Conservation (phyloP, 2,797 vertebrate genomes). For the Lepidocolaptes lacrymiger region DNA sequence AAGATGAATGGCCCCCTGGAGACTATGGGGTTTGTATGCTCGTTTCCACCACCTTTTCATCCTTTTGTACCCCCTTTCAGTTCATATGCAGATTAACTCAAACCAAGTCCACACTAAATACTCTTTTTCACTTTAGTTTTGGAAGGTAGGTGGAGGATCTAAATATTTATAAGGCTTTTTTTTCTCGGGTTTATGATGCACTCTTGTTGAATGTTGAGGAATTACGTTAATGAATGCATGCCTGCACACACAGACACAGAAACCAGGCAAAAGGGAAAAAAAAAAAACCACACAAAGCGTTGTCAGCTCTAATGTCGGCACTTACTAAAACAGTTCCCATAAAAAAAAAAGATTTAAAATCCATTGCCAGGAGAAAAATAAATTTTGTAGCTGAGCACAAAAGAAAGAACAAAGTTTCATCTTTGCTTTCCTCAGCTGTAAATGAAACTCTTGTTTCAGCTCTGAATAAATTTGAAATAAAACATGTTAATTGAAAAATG, state of each 20-base stretch:
- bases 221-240: slow-evolving; percentile 87
- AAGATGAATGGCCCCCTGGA: slow-evolving; percentile 83
- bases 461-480: slow-evolving; percentile 48
- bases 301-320: slow-evolving; percentile 68
- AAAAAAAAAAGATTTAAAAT: slow-evolving; percentile 66
- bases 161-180: slow-evolving; percentile 83
- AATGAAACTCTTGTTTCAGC: slow-evolving; percentile 60
- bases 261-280: slow-evolving; percentile 78
- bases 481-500: slow-evolving; percentile 49
- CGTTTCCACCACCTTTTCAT: slow-evolving; percentile 84
- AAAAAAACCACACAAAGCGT: slow-evolving; percentile 62
- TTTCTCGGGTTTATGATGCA: slow-evolving; percentile 76
- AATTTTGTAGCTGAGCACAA: slow-evolving; percentile 67
- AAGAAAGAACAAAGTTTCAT: slow-evolving; percentile 73
- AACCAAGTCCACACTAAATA: slow-evolving; percentile 74
- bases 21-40: slow-evolving; percentile 81
- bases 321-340: slow-evolving; percentile 79
- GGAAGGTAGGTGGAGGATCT: slow-evolving; percentile 73
- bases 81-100: slow-evolving; percentile 88
- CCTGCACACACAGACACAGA: slow-evolving; percentile 84
- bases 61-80: slow-evolving; percentile 77
- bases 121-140: slow-evolving; percentile 61
- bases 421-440: slow-evolving; percentile 64
- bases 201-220: slow-evolving; percentile 81
- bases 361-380: slow-evolving; percentile 77